phyloP scores from a whole-genome alignment of 2,888 invertebrate species.

The Eurytoma adleriae region DNA sequence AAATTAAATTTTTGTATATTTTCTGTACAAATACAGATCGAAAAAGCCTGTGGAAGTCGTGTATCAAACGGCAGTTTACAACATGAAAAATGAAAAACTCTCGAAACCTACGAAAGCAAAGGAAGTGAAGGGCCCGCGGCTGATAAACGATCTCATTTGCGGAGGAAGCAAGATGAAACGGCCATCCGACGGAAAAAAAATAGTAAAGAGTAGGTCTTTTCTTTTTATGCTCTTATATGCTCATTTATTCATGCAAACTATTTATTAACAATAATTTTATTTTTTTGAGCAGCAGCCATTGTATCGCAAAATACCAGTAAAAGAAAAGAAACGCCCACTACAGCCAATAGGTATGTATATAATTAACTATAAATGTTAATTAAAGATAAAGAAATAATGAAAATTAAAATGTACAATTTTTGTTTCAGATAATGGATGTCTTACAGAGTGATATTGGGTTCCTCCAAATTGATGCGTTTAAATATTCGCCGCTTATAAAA shows the following conservation, averaged over 20 bases:
- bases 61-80: constrained; percentile 70
- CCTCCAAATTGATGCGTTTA: constrained; percentile 30
- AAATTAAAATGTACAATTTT: constrained; percentile 13
- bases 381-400: not conserved
- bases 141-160: constrained; percentile 68
- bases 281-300: constrained; percentile 47
- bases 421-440: constrained; percentile 45
- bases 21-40: constrained; percentile 56
- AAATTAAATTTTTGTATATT: not conserved
- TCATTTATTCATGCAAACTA: constrained; percentile 46
- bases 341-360: constrained; percentile 50
- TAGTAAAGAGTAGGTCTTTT: constrained; percentile 47
- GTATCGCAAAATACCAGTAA: constrained; percentile 55
- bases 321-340: constrained; percentile 50
- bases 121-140: constrained; percentile 64
- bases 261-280: constrained; percentile 29
- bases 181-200: constrained; percentile 55
- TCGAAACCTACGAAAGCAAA: constrained; percentile 63
- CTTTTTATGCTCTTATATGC: constrained; percentile 33
- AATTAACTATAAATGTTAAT: not conserved
- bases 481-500: constrained; percentile 43
- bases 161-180: constrained; percentile 65
- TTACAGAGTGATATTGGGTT: constrained; percentile 7
- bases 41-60: constrained; percentile 69
- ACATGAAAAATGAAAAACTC: constrained; percentile 70